Base-by-base conservation (phyloP, 2,113 vertebrate species). In the Cathartes aura region DNA sequence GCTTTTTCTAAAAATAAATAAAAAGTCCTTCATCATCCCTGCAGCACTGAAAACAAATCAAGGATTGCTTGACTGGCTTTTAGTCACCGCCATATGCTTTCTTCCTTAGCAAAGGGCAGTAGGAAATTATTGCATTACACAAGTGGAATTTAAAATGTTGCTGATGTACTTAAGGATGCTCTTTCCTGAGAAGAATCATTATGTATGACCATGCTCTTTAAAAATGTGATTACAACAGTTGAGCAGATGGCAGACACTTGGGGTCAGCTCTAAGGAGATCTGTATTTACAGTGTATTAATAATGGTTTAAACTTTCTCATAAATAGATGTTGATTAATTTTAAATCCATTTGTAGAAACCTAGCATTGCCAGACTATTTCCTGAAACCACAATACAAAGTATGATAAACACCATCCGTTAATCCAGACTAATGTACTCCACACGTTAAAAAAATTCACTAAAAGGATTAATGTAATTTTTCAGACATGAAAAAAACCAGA, bases 311-410 rank as follows among this genome's bases (percentile, higher is more conserved):
- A 98, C 94, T 97, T 98, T 98, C 98, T 98, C 98, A 98, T 98
- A 99, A 98, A 99, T 98, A 98, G 97, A 98, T 98, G 97, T 97
- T 98, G 98, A 98, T 98, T 98, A 98, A 98, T 98, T 98, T 98
- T 97, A 98, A 98, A 98, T 98, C 98, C 98, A 98, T 98, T 98
- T 98, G 98, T 98, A 97, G 98, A 97, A 96, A 97, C 90, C 89
- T 45, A 88, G 97, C 97, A 66, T 98, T 98, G 98, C 98, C 98
- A 98, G 98, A 98, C 97, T 95, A 97, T 98, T 98, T 98, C 97
- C 98, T 97, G 97, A 98, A 98, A 98, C 98, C 98, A 96, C 96
- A 97, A 93, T 94, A 96, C 96, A 95, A 97, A 95, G 96, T 97
- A 98, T 97, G 96, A 98, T 98, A 98, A 98, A 98, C 98, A 98